Base-by-base conservation (phyloP, 2,797 vertebrate species). In the Peromyscus melanophrys region DNA sequence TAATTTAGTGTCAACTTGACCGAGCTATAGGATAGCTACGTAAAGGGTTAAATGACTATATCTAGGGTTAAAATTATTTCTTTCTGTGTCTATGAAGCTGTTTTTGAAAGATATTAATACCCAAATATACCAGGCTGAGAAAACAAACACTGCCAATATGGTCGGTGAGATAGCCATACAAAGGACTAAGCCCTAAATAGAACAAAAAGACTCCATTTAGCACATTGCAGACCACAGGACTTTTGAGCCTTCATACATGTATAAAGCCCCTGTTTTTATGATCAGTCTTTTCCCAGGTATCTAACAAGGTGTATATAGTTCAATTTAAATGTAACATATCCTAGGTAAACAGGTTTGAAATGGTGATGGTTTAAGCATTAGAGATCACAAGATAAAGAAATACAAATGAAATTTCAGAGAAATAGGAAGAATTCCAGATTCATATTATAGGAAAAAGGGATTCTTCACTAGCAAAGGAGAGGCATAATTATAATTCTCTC, bases 331-430 rank as follows among this genome's bases (percentile, higher is more conserved):
- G 65, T 43, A 52, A 43, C 71, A 29, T 40, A 89, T 71, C 31
- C 12, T 83, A n/a, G 16, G 16, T 78, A 94, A 57, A 57, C 4
- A 59, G 25, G 4, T 55, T 96, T 83, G 29, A 92, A 95, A 46
- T 31, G 65, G 63, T 83, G 49, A 31, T 57, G 29, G 43, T 69
- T 78, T 82, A 90, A 96, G 7, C 31, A 40, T 59, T 93, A 93
- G 29, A 46, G 14, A 49, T 75, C 27, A 73, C 57, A 89, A 34
- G 52, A 59, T 65, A 52, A 34, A n/a, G 75, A 59, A 93, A 69
- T 25, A 77, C 87, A 43, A 86, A 71, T 71, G 27, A 59, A 67
- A 14, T 93, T 94, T 94, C 67, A 93, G 71, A 96, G 90, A 96
- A 84, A 90, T 2, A 57, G 25, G 29, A 81, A 75, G 73, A 89